These are phyloP conservation scores for Gymnocypris eckloni DNA, from an alignment of 2,797 vertebrate genomes.

Conservation along the genomic window DNA sequence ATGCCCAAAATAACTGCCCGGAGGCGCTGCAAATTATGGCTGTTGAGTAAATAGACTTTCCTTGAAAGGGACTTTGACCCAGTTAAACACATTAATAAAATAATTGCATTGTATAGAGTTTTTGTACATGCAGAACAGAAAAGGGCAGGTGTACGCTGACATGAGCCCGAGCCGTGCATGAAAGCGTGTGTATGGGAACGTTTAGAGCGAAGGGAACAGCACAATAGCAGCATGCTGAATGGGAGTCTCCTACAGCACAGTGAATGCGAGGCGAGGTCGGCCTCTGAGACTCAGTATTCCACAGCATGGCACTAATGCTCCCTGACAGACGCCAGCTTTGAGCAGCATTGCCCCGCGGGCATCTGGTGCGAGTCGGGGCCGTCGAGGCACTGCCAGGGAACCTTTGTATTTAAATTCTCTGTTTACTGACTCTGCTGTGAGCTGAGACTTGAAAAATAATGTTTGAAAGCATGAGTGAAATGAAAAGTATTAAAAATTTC, in stretches of 20 bases:
- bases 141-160: slow-evolving; percentile 18
- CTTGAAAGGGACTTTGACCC: slow-evolving; percentile 5
- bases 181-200: neutral
- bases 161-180: slow-evolving; percentile 16
- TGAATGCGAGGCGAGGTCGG: neutral
- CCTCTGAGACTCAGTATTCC: slow-evolving; percentile 30
- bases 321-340: slow-evolving; percentile 42
- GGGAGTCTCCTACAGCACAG: slow-evolving; percentile 4
- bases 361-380: slow-evolving; percentile 21
- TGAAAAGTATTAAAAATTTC: too few species aligned
- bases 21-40: neutral
- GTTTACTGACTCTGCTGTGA: slow-evolving; percentile 19
- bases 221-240: slow-evolving; percentile 22
- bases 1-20: neutral
- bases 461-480: slow-evolving; percentile 26
- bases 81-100: slow-evolving; percentile 24
- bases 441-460: slow-evolving; percentile 4
- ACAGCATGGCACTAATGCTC: slow-evolving; percentile 43
- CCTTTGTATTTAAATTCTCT: slow-evolving; percentile 23
- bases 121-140: slow-evolving; percentile 23
- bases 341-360: neutral
- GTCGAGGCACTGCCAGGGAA: neutral
- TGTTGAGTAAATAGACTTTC: slow-evolving; percentile 11
- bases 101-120: slow-evolving; percentile 22
- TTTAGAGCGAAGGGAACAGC: slow-evolving; percentile 2